phyloP scores from a whole-genome alignment of 2,797 vertebrate species.

The Coendou prehensilis region DNA sequence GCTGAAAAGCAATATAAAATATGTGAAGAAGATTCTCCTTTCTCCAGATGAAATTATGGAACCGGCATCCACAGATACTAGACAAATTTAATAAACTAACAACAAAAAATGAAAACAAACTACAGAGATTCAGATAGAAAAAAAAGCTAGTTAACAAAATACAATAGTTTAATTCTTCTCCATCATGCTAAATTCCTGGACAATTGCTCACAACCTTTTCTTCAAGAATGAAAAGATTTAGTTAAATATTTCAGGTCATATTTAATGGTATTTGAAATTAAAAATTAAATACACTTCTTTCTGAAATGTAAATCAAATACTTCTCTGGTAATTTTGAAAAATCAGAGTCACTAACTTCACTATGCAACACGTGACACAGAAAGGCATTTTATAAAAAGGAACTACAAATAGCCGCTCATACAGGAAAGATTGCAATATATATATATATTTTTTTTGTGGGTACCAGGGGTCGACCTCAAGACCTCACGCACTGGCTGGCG shows the following conservation, averaged over 20 bases:
- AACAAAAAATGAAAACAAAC: not conserved
- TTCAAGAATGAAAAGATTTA: not conserved
- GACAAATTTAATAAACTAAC: not conserved
- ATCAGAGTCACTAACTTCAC: not conserved
- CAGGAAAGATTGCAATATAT: not conserved
- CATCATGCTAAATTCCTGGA: not conserved
- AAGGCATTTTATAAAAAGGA: slow-evolving; percentile 1
- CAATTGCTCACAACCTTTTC: not conserved
- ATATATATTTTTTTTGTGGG: no score
- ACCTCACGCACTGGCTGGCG: no score
- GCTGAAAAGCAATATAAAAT: not conserved
- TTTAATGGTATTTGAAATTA: slow-evolving; percentile 45
- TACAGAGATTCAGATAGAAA: not conserved
- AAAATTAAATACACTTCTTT: not conserved
- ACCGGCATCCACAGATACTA: not conserved
- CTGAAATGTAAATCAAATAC: slow-evolving; percentile 55
- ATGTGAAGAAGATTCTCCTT: not conserved
- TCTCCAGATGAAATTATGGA: not conserved
- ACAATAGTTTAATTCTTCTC: not conserved
- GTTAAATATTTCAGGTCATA: not conserved
- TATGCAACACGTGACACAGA: not conserved
- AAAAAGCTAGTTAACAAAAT: not conserved
- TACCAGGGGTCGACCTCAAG: no score
- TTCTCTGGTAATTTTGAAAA: slow-evolving; percentile 29
- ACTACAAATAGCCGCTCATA: slow-evolving; percentile 22